Evolutionary conservation across 2,797 vertebrate genomes (phyloP).

Genomic region (Mormyrus proboscirostris): DNA sequence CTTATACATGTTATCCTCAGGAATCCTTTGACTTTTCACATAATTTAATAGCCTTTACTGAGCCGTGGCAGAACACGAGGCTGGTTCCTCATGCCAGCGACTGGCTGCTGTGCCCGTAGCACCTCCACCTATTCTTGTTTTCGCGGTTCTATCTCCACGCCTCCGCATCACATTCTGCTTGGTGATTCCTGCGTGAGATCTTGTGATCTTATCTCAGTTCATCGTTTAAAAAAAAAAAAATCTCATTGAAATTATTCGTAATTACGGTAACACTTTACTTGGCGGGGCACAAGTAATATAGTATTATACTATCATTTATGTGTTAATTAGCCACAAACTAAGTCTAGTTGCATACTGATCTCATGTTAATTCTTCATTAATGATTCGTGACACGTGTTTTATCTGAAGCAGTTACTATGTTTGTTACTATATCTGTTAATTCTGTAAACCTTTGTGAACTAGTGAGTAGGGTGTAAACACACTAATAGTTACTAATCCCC

Average conservation of each 20-base stretch:
- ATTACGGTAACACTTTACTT: neutral
- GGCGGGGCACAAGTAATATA: neutral
- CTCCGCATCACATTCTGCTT: neutral
- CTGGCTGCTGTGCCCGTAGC: neutral
- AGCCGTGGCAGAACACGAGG: neutral
- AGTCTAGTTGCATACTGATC: neutral
- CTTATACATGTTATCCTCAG: neutral
- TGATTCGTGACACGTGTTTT: neutral
- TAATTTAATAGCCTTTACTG: neutral
- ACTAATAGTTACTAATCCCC: neutral
- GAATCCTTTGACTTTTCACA: neutral
- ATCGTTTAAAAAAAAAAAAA: neutral
- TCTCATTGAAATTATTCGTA: neutral
- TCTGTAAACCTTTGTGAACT: neutral
- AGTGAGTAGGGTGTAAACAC: neutral
- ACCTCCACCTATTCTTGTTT: neutral
- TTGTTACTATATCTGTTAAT: neutral
- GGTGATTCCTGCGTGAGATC: neutral
- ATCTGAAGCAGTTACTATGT: neutral
- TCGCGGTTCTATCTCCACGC: neutral
- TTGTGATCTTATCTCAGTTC: neutral
- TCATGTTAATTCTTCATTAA: neutral
- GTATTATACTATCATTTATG: neutral
- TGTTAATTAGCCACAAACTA: neutral
- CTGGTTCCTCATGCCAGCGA: neutral